Evolutionary conservation across 2,888 invertebrate genomes (phyloP).

Genomic region (Eupithecia subfuscata): DNA sequence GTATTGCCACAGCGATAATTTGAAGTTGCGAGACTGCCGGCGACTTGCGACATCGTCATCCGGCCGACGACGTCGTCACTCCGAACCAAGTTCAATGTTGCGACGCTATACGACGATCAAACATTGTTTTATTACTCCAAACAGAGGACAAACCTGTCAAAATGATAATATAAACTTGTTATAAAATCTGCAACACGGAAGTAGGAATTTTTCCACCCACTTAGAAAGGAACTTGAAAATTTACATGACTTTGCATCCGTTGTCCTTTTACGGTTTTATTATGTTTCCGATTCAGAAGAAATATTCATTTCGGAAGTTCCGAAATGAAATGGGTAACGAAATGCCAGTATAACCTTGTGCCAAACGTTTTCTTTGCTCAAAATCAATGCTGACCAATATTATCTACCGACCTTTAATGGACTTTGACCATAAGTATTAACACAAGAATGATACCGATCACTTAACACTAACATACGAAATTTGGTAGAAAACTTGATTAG

Average conservation of each 20-base stretch:
- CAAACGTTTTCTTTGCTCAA: background rate
- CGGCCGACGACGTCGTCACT: slow-evolving; percentile 2
- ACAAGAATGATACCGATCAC: background rate
- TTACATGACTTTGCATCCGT: background rate
- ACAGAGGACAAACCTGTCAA: background rate
- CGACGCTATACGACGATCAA: background rate
- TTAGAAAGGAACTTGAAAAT: slow-evolving; percentile 1
- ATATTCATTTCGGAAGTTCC: background rate
- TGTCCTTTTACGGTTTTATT: slow-evolving; percentile 7
- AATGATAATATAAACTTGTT: background rate
- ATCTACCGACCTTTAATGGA: background rate
- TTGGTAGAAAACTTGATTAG: background rate
- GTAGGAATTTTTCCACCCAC: slow-evolving; percentile 3
- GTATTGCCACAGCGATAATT: slow-evolving; percentile 23
- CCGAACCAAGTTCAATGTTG: slow-evolving; percentile 30
- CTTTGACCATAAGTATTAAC: background rate
- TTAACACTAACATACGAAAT: background rate
- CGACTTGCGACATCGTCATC: slow-evolving; percentile 16
- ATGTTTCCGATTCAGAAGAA: background rate
- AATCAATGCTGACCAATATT: background rate
- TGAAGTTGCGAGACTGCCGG: slow-evolving; percentile 18
- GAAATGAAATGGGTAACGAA: background rate
- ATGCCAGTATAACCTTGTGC: slow-evolving; percentile 11
- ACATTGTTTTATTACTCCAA: background rate
- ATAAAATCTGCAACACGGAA: background rate